Evolutionary conservation across 2,888 invertebrate genomes (phyloP).

Genomic region (Escarpia spicata): DNA sequence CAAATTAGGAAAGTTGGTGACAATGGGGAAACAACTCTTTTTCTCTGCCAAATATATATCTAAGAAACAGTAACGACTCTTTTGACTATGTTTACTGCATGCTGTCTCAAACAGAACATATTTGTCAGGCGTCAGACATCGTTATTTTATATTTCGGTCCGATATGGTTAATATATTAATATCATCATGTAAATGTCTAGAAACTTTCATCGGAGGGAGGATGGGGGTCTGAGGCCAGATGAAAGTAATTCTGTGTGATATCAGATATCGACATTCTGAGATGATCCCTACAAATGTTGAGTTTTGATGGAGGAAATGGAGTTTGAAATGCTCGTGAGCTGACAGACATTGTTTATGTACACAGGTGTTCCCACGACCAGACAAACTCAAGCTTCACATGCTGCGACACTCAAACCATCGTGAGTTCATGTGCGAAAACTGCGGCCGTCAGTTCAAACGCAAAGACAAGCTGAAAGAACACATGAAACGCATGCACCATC

Average conservation of each 20-base stretch:
- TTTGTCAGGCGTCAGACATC: neutral
- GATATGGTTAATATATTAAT: no score
- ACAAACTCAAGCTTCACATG: conserved; percentile 79
- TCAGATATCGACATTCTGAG: no score
- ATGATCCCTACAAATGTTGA: neutral
- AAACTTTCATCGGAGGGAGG: no score
- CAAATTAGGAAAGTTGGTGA: neutral
- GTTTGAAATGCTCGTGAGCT: neutral
- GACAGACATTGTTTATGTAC: neutral
- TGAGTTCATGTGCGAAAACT: conserved; percentile 80
- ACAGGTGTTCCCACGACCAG: conserved; percentile 74
- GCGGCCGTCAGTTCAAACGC: conserved; percentile 81
- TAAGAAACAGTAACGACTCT: neutral
- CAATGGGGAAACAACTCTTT: neutral
- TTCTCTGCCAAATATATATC: neutral
- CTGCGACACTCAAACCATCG: conserved; percentile 75
- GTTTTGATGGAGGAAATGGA: neutral
- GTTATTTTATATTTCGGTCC: no score
- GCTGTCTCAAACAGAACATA: neutral
- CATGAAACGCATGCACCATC: conserved; percentile 69
- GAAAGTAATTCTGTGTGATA: no score
- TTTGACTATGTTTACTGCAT: neutral
- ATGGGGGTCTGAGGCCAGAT: no score
- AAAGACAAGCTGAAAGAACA: conserved; percentile 76
- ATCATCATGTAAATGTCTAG: no score